These are phyloP conservation scores for Stramonita haemastoma DNA, from an alignment of 2,888 invertebrate genomes.

Conservation along the genomic window DNA sequence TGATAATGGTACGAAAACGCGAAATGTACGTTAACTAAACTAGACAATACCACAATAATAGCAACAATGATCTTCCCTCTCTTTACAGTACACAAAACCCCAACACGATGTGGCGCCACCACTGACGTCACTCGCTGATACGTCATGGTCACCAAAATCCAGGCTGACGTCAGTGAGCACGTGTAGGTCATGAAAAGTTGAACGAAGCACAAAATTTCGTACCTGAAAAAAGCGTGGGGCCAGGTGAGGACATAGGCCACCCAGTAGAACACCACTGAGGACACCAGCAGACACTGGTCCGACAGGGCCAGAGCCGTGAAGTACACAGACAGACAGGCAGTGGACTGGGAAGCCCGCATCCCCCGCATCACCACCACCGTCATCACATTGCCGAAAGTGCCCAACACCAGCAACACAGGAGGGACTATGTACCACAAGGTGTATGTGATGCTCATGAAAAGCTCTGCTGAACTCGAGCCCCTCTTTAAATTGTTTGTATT, in stretches of 20 bases:
- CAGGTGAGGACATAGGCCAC: not conserved
- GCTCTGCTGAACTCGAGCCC: not conserved
- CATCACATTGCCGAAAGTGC: slow-evolving; percentile 21
- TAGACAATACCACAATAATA: not conserved
- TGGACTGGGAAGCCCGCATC: not conserved
- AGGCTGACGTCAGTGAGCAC: slow-evolving; percentile 1
- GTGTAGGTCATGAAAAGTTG: not conserved
- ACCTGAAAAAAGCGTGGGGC: not conserved
- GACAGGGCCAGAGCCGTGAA: slow-evolving; percentile 23
- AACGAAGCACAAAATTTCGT: not conserved
- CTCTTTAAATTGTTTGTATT: not conserved
- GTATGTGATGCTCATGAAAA: not conserved
- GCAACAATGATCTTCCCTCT: not conserved
- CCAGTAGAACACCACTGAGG: not conserved
- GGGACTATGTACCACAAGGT: not conserved
- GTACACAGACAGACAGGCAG: not conserved
- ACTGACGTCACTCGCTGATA: slow-evolving; percentile 29
- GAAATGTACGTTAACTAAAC: not conserved
- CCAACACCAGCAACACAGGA: not conserved
- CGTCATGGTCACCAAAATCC: slow-evolving; percentile 18
- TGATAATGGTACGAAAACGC: not conserved
- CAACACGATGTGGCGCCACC: not conserved
- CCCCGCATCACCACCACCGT: slow-evolving; percentile 2
- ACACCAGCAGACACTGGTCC: not conserved
- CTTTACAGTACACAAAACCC: not conserved